Evolutionary conservation across 2,113 vertebrate species (phyloP).

Genomic region (Pollimyrus isidori): DNA sequence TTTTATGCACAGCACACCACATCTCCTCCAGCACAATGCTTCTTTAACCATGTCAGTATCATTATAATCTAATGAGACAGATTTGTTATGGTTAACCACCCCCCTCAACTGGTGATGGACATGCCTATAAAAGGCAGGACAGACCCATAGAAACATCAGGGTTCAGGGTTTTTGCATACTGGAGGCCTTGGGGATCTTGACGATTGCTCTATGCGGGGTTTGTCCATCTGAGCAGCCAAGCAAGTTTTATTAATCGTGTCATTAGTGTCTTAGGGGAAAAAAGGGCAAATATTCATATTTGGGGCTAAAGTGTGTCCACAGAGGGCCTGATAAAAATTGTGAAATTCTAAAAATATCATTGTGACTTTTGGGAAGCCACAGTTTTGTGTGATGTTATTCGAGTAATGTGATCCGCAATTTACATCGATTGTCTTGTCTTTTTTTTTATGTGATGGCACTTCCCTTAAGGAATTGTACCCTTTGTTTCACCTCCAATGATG

Average conservation of each 20-base stretch:
- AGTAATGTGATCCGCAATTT: background rate
- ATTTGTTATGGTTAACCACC: background rate
- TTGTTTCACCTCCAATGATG: background rate
- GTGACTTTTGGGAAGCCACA: background rate
- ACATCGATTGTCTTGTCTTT: background rate
- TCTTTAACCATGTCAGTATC: background rate
- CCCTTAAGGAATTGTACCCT: background rate
- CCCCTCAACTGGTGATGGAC: background rate
- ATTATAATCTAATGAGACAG: slow-evolving; percentile 10
- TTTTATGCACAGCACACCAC: background rate
- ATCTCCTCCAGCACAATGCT: background rate
- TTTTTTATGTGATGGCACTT: background rate
- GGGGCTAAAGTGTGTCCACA: background rate
- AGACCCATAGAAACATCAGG: background rate
- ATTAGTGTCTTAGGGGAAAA: background rate
- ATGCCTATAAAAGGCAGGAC: background rate
- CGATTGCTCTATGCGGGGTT: background rate
- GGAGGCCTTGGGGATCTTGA: background rate
- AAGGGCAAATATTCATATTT: background rate
- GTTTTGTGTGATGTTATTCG: background rate
- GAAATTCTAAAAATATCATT: background rate
- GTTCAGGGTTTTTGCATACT: background rate
- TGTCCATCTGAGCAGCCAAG: background rate
- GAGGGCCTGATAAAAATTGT: background rate
- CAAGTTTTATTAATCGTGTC: background rate